Percentiles rank a stretch among this genome's conserved stretches.
Evolutionary conservation across 2,797 vertebrate species (phyloP).

Genomic region (Sarcophilus harrisii): DNA sequence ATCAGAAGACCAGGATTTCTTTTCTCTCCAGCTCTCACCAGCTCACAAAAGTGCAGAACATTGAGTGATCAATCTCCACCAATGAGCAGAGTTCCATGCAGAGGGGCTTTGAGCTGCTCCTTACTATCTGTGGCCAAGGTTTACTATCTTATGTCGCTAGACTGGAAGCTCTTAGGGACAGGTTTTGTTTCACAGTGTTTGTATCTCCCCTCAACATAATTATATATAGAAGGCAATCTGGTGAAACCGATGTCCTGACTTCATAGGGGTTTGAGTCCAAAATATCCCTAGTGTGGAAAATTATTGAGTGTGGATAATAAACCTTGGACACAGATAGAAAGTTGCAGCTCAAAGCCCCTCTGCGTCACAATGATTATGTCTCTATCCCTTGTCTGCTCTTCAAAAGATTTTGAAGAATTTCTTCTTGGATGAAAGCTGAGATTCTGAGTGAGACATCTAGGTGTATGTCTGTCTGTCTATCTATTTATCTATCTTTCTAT

Average conservation of each 20-base stretch:
- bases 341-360: neutral
- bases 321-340: neutral
- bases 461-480: too few relatives aligned
- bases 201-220: too few relatives aligned
- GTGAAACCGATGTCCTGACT: too few relatives aligned
- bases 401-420: neutral
- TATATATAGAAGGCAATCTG: too few relatives aligned
- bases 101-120: neutral
- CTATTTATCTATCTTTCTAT: too few relatives aligned
- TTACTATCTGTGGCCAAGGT: neutral
- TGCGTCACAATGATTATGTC: neutral
- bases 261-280: too few relatives aligned
- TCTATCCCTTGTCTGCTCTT: neutral
- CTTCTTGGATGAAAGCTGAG: neutral
- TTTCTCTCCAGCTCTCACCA: neutral
- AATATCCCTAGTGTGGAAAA: too few relatives aligned
- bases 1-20: neutral
- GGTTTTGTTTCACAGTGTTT: neutral
- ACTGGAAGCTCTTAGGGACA: neutral
- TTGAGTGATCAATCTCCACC: neutral
- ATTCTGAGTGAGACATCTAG: neutral
- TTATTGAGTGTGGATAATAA: neutral
- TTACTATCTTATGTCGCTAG: neutral
- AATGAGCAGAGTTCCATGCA: neutral
- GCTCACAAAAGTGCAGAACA: neutral